Conservation (phyloP, 2,113 vertebrate species). For the Sylvilagus bachmani region DNA sequence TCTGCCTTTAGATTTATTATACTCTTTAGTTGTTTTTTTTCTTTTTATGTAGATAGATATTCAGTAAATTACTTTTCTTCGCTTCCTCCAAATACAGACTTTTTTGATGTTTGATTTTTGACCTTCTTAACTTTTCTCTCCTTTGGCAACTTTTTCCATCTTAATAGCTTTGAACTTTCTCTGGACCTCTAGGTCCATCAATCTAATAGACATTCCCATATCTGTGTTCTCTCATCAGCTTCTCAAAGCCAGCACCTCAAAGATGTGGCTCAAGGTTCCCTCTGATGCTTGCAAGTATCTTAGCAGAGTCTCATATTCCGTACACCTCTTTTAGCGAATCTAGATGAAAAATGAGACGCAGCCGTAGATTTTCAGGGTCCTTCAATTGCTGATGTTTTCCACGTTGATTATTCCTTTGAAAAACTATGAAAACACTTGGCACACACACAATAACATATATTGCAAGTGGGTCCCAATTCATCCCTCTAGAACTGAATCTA, state of each 20-base stretch:
- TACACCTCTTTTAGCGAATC: background rate
- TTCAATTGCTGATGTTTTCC: background rate
- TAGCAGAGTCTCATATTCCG: background rate
- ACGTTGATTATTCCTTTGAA: background rate
- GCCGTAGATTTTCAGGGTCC: background rate
- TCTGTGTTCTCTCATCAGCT: background rate
- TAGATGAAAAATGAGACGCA: background rate
- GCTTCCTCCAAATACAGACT: background rate
- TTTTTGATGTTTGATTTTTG: background rate
- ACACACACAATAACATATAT: background rate
- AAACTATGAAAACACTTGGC: background rate
- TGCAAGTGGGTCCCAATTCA: background rate
- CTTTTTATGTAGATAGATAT: conserved; percentile 12
- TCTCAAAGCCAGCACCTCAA: background rate
- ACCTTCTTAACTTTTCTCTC: conserved; percentile 4
- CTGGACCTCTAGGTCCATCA: background rate
- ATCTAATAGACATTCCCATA: background rate
- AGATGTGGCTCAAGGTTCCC: background rate
- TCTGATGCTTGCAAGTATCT: background rate
- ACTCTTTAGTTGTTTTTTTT: conserved; percentile 12
- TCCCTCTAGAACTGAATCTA: background rate
- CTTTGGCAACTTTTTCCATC: background rate
- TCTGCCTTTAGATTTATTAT: conserved; percentile 20
- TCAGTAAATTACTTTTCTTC: conserved; percentile 44
- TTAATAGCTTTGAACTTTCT: background rate